Evolutionary conservation across 2,113 vertebrate species (phyloP).

Genomic region (Tragelaphus imberbis): DNA sequence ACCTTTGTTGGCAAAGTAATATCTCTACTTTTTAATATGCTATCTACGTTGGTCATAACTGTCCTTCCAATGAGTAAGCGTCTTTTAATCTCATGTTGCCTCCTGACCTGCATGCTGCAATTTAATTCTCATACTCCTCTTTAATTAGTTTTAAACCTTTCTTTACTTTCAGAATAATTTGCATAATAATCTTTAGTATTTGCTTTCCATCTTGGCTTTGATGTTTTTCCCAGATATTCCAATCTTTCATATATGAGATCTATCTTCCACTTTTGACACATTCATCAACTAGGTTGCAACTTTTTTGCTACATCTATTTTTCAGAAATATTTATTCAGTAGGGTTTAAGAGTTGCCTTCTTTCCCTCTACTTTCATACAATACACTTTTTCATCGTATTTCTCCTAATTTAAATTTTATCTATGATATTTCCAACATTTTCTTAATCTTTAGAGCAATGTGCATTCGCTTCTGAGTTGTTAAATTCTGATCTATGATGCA

Average conservation of each 20-base stretch:
- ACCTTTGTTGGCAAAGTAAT: too few relatives aligned
- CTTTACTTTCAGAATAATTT: too few relatives aligned
- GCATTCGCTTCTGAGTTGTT: background rate
- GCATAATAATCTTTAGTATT: too few relatives aligned
- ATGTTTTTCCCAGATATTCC: too few relatives aligned
- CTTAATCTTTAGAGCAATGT: background rate
- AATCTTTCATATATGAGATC: too few relatives aligned
- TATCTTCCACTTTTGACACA: background rate
- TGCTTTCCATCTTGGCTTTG: too few relatives aligned
- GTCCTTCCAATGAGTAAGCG: too few relatives aligned
- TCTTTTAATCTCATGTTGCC: too few relatives aligned
- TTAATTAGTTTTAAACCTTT: too few relatives aligned
- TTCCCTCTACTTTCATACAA: background rate
- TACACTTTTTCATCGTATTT: background rate
- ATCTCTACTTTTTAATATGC: background rate
- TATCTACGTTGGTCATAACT: too few relatives aligned
- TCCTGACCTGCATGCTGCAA: too few relatives aligned
- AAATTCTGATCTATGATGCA: background rate
- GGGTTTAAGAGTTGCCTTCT: background rate
- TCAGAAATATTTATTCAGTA: background rate
- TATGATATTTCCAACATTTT: background rate
- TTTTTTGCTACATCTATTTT: background rate
- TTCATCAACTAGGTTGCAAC: background rate
- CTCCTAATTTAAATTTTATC: background rate
- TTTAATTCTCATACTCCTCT: background rate